Evolutionary conservation across 1,140 invertebrate species (phyloP), one percentile per base, ranked within the genome.

Genomic region (Kradibia gibbosae): DNA sequence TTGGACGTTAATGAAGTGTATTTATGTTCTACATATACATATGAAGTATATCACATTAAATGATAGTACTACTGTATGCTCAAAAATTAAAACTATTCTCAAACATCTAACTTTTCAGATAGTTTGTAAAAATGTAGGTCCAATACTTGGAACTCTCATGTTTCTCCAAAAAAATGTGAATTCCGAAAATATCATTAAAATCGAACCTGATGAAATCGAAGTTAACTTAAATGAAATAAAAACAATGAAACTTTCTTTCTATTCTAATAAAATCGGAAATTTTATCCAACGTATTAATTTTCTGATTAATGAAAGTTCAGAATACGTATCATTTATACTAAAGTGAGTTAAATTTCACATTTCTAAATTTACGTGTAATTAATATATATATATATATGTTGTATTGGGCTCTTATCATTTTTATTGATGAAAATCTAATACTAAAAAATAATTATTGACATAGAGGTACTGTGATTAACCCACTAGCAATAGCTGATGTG

Each of bases 401-500:
- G 13, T 50, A 74, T 57, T 39, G 42, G 1, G 31, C 1, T 71
- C 45, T 77, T n/a, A n/a, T n/a, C n/a, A n/a, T n/a, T n/a, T n/a
- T n/a, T 13, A 28, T 53, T 31, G 39, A 42, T 62, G 48, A 60
- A 60, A 11, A 67, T 36, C 22, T 80, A 65, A 28, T 53, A 20
- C 3, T 5, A 39, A 0, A 74, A 34, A 34, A 11, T 80, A 62
- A 20, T 45, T 74, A 71, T 82, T 31, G 34, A 60, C 72, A 13
- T 73, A 92, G 92, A 79, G 92, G 92, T 13, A 86, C 83, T 42
- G 85, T 92, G 0, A 73, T 91, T 22, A 90, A 86, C 78, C 92
- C 92, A 11, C 84, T 85, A 11, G 82, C 92, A n/a, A 86, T 87
- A 75, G 90, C 91, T 45, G 86, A 91, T 39, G 84, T 85, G 8